Evolutionary conservation across 2,888 invertebrate genomes (phyloP).

Genomic region (Macrophya alboannulata): DNA sequence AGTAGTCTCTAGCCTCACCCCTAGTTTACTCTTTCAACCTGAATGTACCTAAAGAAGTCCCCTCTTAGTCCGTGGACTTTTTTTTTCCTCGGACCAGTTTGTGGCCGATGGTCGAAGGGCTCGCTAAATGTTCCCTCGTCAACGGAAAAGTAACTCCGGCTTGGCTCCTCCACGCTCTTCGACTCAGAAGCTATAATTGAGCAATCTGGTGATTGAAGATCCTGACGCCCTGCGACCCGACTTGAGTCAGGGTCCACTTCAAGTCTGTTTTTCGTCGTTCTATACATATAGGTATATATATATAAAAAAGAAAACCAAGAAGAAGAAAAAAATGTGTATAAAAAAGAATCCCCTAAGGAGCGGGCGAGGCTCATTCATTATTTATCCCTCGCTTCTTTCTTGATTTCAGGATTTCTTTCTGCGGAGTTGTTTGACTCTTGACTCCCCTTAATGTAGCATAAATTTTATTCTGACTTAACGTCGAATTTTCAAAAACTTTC

Average conservation of each 20-base stretch:
- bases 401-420: constrained; percentile 54
- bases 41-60: constrained; percentile 15
- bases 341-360: constrained; percentile 66
- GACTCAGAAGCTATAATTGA: constrained; percentile 73
- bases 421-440: constrained; percentile 38
- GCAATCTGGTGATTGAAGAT: constrained; percentile 77
- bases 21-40: constrained; percentile 22
- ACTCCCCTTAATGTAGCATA: constrained; percentile 26
- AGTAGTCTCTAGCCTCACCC: neutral
- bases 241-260: constrained; percentile 25
- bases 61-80: constrained; percentile 11
- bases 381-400: constrained; percentile 61
- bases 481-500: constrained; percentile 4
- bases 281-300: neutral
- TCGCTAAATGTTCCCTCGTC: constrained; percentile 48
- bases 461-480: constrained; percentile 15
- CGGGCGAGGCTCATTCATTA: constrained; percentile 64
- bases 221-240: constrained; percentile 56
- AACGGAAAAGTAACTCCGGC: constrained; percentile 43
- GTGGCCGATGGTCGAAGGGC: constrained; percentile 31
- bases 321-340: neutral
- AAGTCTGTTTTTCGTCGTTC: constrained; percentile 47
- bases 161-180: constrained; percentile 21
- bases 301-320: neutral
- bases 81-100: constrained; percentile 5